phyloP scores from a whole-genome alignment of 2,113 vertebrate species.

The Brienomyrus longianalis region DNA sequence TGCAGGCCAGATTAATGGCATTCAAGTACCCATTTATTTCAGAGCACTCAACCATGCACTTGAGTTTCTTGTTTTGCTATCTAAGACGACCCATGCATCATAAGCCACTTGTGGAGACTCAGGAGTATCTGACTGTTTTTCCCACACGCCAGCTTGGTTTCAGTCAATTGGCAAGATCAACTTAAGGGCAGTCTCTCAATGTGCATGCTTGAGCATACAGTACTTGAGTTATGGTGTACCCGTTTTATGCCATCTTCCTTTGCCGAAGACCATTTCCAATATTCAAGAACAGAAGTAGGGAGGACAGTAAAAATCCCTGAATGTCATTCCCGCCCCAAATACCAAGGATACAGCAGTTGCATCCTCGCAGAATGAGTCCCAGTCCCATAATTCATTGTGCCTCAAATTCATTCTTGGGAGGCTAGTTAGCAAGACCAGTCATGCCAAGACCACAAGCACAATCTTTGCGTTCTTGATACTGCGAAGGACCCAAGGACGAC shows the following conservation, averaged over 20 bases:
- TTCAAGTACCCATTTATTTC: not conserved
- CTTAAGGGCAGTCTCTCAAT: not conserved
- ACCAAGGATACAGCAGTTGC: not conserved
- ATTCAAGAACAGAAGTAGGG: not conserved
- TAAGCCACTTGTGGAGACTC: not conserved
- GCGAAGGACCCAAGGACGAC: not conserved
- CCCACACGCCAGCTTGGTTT: slow-evolving; percentile 19
- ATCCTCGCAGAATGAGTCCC: not conserved
- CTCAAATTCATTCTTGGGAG: not conserved
- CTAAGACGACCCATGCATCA: not conserved
- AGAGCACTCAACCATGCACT: not conserved
- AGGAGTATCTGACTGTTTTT: not conserved
- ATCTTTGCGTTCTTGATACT: not conserved
- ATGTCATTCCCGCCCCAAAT: not conserved
- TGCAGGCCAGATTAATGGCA: not conserved
- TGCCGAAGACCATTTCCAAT: not conserved
- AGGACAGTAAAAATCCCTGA: not conserved
- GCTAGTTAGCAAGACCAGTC: not conserved
- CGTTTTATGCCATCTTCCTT: not conserved
- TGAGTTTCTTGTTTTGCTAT: not conserved
- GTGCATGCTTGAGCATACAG: not conserved
- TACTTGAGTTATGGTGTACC: not conserved
- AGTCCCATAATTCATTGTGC: not conserved
- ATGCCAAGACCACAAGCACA: not conserved
- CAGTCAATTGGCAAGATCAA: slow-evolving; percentile 27